These are phyloP conservation scores for Bufo bufo DNA, from an alignment of 2,113 vertebrate genomes.

Conservation along the genomic window DNA sequence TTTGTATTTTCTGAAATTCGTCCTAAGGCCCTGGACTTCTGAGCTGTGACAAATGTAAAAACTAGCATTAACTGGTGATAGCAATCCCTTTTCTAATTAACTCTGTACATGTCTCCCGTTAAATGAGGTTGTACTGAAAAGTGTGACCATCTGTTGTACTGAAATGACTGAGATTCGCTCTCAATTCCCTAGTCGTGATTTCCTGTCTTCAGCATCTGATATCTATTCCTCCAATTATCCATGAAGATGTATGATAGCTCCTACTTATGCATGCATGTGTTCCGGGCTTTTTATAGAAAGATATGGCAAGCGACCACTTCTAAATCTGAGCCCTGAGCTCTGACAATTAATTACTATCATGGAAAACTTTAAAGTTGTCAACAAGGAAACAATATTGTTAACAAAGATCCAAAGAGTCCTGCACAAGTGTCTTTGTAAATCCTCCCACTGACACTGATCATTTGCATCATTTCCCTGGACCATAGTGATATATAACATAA, in stretches of 20 bases:
- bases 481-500: too few species aligned
- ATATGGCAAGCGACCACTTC: not conserved
- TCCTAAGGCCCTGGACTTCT: not conserved
- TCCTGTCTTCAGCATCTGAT: slow-evolving; percentile 32
- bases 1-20: not conserved
- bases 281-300: slow-evolving; percentile 27
- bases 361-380: not conserved
- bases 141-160: slow-evolving; percentile 39
- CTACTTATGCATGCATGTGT: slow-evolving; percentile 47
- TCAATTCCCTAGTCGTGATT: slow-evolving; percentile 14
- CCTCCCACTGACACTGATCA: not conserved
- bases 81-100: slow-evolving; percentile 42
- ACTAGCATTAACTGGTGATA: slow-evolving; percentile 4
- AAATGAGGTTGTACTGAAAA: slow-evolving; percentile 24
- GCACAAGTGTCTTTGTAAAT: not conserved
- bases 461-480: not conserved
- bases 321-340: not conserved
- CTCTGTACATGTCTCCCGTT: slow-evolving; percentile 33
- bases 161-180: slow-evolving; percentile 34
- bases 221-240: slow-evolving; percentile 37
- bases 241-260: slow-evolving; percentile 31
- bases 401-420: not conserved
- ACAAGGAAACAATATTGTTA: not conserved
- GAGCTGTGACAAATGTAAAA: slow-evolving; percentile 17
- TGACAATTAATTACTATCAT: not conserved